Evolutionary conservation across 2,113 vertebrate species (phyloP).

Genomic region (Pteruthius melanotis): DNA sequence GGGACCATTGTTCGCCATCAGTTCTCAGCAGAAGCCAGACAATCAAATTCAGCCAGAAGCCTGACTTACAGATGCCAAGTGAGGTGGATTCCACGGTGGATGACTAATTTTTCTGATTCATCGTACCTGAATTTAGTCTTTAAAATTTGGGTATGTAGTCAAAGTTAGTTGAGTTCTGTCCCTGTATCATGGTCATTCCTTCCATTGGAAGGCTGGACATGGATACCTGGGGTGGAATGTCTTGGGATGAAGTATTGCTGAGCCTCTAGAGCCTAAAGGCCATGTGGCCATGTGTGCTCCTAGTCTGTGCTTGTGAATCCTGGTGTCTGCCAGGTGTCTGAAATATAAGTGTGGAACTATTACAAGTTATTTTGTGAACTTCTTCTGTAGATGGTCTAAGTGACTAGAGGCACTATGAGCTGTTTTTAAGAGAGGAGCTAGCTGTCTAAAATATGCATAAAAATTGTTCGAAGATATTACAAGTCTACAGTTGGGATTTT

Average conservation of each 20-base stretch:
- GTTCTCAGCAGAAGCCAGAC: background rate
- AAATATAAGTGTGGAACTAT: background rate
- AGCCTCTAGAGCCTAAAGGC: background rate
- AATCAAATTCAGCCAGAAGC: background rate
- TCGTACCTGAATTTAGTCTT: background rate
- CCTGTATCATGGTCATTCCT: background rate
- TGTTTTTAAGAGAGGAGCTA: background rate
- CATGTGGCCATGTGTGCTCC: background rate
- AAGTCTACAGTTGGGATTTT: background rate
- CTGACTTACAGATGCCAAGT: background rate
- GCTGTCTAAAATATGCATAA: background rate
- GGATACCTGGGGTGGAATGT: background rate
- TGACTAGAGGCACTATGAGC: background rate
- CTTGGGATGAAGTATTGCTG: background rate
- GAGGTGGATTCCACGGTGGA: background rate
- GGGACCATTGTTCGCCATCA: background rate
- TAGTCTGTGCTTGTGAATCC: background rate
- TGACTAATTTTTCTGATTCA: constrained; percentile 15
- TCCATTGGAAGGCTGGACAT: background rate
- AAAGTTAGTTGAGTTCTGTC: background rate
- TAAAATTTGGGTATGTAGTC: background rate
- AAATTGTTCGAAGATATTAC: background rate
- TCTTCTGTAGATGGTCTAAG: background rate
- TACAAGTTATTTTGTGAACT: background rate
- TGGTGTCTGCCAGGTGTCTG: background rate